These are phyloP conservation scores for Cliona cf. orientalis DNA, from an alignment of 37 sponge, comb jelly and placozoan genomes.

Conservation along the genomic window DNA sequence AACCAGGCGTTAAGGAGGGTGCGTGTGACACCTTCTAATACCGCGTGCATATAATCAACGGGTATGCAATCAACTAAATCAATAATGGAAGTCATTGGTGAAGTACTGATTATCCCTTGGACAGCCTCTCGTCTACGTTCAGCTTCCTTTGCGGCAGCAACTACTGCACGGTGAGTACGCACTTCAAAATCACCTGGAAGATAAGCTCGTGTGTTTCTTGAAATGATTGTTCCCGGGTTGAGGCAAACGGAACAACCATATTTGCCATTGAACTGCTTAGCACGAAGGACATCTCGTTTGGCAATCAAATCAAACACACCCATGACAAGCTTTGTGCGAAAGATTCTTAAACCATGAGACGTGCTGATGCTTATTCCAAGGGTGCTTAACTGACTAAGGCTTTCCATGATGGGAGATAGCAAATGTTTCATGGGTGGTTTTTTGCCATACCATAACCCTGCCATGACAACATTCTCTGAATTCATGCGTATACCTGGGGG, in stretches of 20 bases:
- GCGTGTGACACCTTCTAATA: not conserved
- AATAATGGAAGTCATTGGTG: not conserved
- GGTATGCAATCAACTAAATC: slow-evolving; percentile 13
- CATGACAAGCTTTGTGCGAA: not conserved
- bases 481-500: no score
- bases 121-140: not conserved
- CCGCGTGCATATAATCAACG: not conserved
- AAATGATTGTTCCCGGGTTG: slow-evolving; percentile 38
- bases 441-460: no score
- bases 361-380: not conserved
- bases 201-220: not conserved
- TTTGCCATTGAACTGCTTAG: slow-evolving; percentile 48
- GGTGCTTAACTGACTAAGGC: not conserved
- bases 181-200: not conserved
- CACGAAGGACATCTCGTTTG: slow-evolving; percentile 1
- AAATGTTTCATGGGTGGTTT: not conserved
- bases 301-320: slow-evolving; percentile 45
- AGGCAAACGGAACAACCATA: slow-evolving; percentile 47
- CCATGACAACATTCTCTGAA: no score
- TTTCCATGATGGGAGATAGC: not conserved
- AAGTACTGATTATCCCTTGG: slow-evolving; percentile 12
- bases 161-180: not conserved
- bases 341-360: not conserved
- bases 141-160: not conserved
- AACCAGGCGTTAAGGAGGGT: slow-evolving; percentile 26